Evolutionary conservation across 1,140 invertebrate genomes (phyloP), one percentile per base, ranked within the genome.

Genomic region (Plutomurus gul): DNA sequence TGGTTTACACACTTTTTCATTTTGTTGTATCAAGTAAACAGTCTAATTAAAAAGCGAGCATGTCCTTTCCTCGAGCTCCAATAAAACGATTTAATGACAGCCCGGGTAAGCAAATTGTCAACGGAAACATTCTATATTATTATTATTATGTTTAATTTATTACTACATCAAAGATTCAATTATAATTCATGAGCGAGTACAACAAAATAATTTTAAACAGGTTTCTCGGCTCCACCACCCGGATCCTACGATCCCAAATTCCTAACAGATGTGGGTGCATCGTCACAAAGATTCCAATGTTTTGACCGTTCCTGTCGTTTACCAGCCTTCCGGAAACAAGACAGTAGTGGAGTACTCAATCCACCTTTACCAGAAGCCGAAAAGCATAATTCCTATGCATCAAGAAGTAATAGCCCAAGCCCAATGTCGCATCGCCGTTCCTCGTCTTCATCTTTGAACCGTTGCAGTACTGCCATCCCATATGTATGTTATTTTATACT

Each of bases 201-300:
- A n/a, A n/a, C n/a, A n/a, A n/a, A n/a, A n/a, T n/a, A n/a, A n/a
- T n/a, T n/a, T n/a, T n/a, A n/a, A n/a, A 0, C 33, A 77, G 75
- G 39, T 10, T 30, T 16, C 16, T 13, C 51, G 25, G 20, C 46
- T 37, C 77, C 77, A 73, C 39, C 77, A 4, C 30, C 49, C 18
- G 77, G 77, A 60, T 37, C 71, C 1, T 78, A 78, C 11, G 77
- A 78, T 33, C 77, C 77, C 0, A 73, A 78, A 22, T 78, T 74
- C 13, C 3, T 65, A 8, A 78, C 77, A n/a, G 77, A 78, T 46
- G 72, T 78, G 7, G 77, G 46, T 25, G 49, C 33, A 1, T 27
- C 37, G 46, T 22, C 46, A 22, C 25, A 60, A n/a, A 46, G 18
- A 78, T n/a, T n/a, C n/a, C n/a, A 74, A 27, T 20, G 40, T 25